A percentile compares a stretch with the other conserved stretches of the same genome.
phyloP scores from a whole-genome alignment of 37 sponge, comb jelly and placozoan genomes.

The Chondrilla cf. caribensis region DNA sequence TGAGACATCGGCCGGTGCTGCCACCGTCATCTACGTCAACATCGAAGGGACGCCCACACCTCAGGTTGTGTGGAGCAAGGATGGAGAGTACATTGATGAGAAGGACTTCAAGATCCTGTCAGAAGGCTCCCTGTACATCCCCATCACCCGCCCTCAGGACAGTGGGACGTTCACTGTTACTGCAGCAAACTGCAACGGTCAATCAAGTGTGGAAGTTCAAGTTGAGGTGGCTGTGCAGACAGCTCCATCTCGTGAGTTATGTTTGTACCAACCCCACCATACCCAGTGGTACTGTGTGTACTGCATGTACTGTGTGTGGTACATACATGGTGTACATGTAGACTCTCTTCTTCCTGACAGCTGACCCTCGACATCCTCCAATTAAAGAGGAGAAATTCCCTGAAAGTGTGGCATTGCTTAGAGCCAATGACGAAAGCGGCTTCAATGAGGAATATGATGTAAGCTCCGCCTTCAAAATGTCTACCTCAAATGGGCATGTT shows the following conservation, averaged over 20 bases:
- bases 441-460: slow-evolving; percentile 68
- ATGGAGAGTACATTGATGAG: slow-evolving; percentile 38
- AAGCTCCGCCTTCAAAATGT: not conserved
- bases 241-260: slow-evolving; percentile 54
- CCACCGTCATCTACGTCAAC: slow-evolving; percentile 59
- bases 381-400: slow-evolving; percentile 54
- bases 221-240: slow-evolving; percentile 59
- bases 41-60: slow-evolving; percentile 62
- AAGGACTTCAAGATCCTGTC: slow-evolving; percentile 44
- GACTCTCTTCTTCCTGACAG: slow-evolving; percentile 20
- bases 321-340: not conserved
- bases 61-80: slow-evolving; percentile 45
- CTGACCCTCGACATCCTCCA: slow-evolving; percentile 44
- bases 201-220: slow-evolving; percentile 3
- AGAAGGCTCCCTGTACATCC: slow-evolving; percentile 40
- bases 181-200: slow-evolving; percentile 48
- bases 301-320: not conserved
- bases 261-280: not conserved
- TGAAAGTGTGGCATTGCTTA: slow-evolving; percentile 46
- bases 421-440: slow-evolving; percentile 47
- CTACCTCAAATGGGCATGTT: not conserved
- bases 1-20: slow-evolving; percentile 55
- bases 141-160: slow-evolving; percentile 36
- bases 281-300: not conserved
- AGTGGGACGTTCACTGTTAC: slow-evolving; percentile 56